Percentiles rank a stretch among this genome's conserved stretches.
Evolutionary conservation across 2,888 invertebrate species (phyloP).

Genomic region (Leucania comma): DNA sequence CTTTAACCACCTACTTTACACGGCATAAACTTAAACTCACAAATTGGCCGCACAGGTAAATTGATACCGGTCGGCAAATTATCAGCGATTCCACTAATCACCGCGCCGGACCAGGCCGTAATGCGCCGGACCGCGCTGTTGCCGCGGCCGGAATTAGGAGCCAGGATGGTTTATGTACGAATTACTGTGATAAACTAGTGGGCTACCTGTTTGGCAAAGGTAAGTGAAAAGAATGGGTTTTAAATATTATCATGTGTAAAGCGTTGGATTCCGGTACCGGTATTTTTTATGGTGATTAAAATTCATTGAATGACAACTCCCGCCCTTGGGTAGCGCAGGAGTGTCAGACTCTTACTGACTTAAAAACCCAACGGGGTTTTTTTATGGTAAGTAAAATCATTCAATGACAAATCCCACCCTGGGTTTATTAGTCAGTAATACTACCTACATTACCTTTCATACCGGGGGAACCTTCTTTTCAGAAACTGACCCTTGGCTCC

Average conservation of each 20-base stretch:
- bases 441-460: too few relatives aligned
- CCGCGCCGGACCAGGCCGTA: slow-evolving; percentile 53
- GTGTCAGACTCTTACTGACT: too few relatives aligned
- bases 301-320: too few relatives aligned
- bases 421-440: too few relatives aligned
- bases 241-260: not conserved
- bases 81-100: slow-evolving; percentile 71
- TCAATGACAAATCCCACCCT: too few relatives aligned
- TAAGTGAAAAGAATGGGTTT: not conserved
- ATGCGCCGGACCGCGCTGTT: slow-evolving; percentile 56
- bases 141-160: slow-evolving; percentile 61
- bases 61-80: slow-evolving; percentile 69
- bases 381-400: too few relatives aligned
- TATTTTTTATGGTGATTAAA: too few relatives aligned
- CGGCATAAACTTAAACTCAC: slow-evolving; percentile 33
- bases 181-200: slow-evolving; percentile 37
- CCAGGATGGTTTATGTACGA: slow-evolving; percentile 36
- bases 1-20: slow-evolving; percentile 6
- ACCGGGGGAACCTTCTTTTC: too few relatives aligned
- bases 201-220: not conserved
- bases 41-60: slow-evolving; percentile 65
- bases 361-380: too few relatives aligned
- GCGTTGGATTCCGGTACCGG: too few relatives aligned
- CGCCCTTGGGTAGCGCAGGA: too few relatives aligned
- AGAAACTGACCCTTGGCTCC: too few relatives aligned